Evolutionary conservation across 2,888 invertebrate genomes (phyloP).

Genomic region (Limnephilus marmoratus): DNA sequence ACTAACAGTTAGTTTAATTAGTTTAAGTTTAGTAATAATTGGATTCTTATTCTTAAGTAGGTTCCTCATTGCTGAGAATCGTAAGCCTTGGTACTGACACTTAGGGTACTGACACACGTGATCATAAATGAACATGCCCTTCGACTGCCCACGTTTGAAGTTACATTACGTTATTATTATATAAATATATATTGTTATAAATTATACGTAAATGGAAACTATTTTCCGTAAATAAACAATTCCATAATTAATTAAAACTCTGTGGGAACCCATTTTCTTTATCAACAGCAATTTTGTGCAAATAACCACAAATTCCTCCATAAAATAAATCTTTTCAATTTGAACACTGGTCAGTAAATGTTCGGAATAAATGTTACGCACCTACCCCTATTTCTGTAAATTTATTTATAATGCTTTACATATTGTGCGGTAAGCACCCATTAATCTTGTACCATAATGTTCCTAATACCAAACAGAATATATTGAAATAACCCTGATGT

Average conservation of each 20-base stretch:
- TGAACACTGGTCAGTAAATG: not conserved
- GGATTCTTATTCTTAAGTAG: not conserved
- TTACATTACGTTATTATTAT: too few relatives aligned
- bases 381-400: not conserved
- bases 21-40: not conserved
- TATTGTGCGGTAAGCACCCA: not conserved
- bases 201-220: too few relatives aligned
- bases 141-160: too few relatives aligned
- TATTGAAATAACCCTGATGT: not conserved
- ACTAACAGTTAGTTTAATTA: not conserved
- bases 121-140: too few relatives aligned
- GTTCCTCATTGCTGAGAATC: too few relatives aligned
- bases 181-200: too few relatives aligned
- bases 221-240: not conserved
- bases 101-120: too few relatives aligned
- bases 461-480: not conserved
- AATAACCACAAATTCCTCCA: not conserved
- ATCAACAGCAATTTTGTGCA: not conserved
- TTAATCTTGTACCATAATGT: not conserved
- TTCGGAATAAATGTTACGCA: not conserved
- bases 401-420: not conserved
- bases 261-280: not conserved
- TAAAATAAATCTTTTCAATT: not conserved
- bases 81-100: too few relatives aligned
- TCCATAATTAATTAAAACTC: not conserved